Evolutionary conservation across 2,113 vertebrate species (phyloP).

Genomic region (Chlorocebus sabaeus): DNA sequence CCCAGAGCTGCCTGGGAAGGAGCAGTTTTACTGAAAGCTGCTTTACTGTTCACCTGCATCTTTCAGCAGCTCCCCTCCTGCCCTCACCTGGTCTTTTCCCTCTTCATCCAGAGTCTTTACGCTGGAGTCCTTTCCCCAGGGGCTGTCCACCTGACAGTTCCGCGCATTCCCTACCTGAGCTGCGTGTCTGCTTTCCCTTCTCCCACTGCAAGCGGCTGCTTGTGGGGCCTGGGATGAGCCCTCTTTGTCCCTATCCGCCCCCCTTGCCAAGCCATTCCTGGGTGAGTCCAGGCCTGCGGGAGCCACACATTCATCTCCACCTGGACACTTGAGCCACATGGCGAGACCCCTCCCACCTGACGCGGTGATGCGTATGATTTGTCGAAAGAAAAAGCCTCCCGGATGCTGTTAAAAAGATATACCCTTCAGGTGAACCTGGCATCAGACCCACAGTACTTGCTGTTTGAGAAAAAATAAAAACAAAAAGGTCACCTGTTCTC

Average conservation of each 20-base stretch:
- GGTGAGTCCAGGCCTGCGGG: neutral
- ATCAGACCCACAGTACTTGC: conserved; percentile 71
- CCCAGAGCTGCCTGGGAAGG: conserved; percentile 31
- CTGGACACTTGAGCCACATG: conserved; percentile 48
- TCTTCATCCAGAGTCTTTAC: neutral
- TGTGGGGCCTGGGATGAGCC: conserved; percentile 24
- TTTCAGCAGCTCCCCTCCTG: neutral
- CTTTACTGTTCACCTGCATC: neutral
- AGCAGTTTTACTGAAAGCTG: neutral
- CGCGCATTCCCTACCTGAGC: neutral
- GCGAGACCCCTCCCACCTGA: conserved; percentile 41
- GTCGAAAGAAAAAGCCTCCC: conserved; percentile 60
- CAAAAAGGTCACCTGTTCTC: conserved; percentile 60
- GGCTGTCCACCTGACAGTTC: conserved; percentile 42
- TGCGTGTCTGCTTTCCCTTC: neutral
- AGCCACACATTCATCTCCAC: conserved; percentile 26
- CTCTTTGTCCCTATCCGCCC: neutral
- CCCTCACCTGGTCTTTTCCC: neutral
- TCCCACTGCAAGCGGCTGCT: rapidly evolving
- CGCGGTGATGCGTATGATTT: neutral
- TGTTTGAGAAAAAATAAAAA: conserved; percentile 57
- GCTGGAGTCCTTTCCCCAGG: conserved; percentile 48
- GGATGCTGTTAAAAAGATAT: conserved; percentile 70
- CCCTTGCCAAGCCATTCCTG: conserved; percentile 69
- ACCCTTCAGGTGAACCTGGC: conserved; percentile 73